Evolutionary conservation across 2,888 invertebrate species (phyloP), one percentile per base, ranked within the genome.

Genomic region (Alsophila aescularia): DNA sequence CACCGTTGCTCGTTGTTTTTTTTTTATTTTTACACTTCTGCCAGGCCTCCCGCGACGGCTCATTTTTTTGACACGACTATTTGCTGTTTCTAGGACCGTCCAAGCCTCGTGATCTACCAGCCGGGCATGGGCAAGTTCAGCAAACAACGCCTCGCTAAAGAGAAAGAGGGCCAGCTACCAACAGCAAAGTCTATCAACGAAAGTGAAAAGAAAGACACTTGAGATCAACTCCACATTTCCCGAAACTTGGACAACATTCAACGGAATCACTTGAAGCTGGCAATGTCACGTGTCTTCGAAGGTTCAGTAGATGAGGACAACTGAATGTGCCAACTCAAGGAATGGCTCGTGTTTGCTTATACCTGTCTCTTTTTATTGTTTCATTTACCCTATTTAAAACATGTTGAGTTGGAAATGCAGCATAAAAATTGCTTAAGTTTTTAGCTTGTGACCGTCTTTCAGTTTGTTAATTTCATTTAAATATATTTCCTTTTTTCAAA

Each of bases 51-150:
- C n/a, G n/a, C n/a, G n/a, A n/a, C n/a, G n/a, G n/a, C n/a, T n/a
- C n/a, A n/a, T n/a, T n/a, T n/a, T n/a, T 29, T n/a, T 29, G n/a
- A 29, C 29, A 16, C n/a, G n/a, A n/a, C n/a, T 16, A 4, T 34
- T 53, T 18, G 50, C 27, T 51, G 47, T 27, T 75, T 73, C 8
- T 70, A 96, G 95, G 97, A 98, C 87, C 95, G 98, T 35, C 98
- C 98, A 16, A 96, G 97, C 36, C 94, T 97, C 78, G 96, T 96
- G 58, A 96, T 98, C 66, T 98, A 98, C 83, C 95, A 97, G 67
- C 98, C 98, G 0, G 97, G 97, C 15, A 97, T 96, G 96, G 94
- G 96, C n/a, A 94, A 93, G 71, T 95, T 95, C 77, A 94, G 95
- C 70, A 95, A 94, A 77, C 94, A 95, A 67, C 92, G 92, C 42